Evolutionary conservation across 2,888 invertebrate genomes (phyloP).

Genomic region (Andrena bicolor): DNA sequence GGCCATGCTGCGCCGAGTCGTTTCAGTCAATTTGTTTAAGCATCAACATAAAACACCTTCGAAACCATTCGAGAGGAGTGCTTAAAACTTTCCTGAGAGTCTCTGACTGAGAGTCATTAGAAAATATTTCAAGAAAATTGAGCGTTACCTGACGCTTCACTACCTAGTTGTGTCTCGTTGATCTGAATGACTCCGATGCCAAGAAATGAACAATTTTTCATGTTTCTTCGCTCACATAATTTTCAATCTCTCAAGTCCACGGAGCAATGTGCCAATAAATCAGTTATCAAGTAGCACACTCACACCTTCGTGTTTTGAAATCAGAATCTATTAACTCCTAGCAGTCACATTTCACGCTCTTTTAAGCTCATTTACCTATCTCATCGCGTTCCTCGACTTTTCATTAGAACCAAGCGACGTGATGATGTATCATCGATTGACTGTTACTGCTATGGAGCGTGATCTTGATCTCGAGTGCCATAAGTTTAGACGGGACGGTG

Average conservation of each 20-base stretch:
- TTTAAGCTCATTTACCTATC: background rate
- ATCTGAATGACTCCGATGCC: too few relatives aligned
- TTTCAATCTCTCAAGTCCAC: too few relatives aligned
- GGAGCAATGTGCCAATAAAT: too few relatives aligned
- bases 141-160: background rate
- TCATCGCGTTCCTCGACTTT: background rate
- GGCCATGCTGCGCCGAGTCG: constrained; percentile 23
- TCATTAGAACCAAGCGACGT: background rate
- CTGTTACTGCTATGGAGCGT: background rate
- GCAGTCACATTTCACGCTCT: background rate
- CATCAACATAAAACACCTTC: constrained; percentile 31
- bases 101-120: background rate
- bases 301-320: too few relatives aligned
- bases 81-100: background rate
- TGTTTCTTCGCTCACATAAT: too few relatives aligned
- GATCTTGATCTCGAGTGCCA: background rate
- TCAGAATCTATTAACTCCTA: background rate
- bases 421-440: background rate
- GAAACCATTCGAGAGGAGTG: constrained; percentile 17
- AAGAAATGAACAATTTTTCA: too few relatives aligned
- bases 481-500: background rate
- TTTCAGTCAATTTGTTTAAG: constrained; percentile 42
- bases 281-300: too few relatives aligned
- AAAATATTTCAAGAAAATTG: background rate
- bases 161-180: too few relatives aligned